Conservation (phyloP, 2,888 invertebrate genomes). For the Yponomeuta cagnagella region DNA sequence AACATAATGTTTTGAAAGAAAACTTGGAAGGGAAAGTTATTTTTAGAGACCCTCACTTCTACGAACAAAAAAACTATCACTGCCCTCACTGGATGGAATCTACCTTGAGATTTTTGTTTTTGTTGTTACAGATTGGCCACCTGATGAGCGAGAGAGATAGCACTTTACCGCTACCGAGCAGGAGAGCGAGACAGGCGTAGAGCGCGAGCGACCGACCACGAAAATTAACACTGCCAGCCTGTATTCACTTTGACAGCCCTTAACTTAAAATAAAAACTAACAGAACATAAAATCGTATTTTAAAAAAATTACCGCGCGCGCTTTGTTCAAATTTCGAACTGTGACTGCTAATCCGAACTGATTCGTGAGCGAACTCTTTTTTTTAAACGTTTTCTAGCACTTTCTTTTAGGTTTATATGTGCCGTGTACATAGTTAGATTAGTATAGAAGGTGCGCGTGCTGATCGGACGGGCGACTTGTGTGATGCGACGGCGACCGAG, state of each 20-base stretch:
- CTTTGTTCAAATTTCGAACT: not conserved
- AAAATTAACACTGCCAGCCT: slow-evolving; percentile 31
- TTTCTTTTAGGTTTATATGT: not conserved
- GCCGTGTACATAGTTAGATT: slow-evolving; percentile 2
- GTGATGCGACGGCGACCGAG: slow-evolving; percentile 62
- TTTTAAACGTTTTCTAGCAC: not conserved
- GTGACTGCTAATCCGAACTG: not conserved
- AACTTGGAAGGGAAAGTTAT: not conserved
- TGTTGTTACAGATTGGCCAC: not conserved
- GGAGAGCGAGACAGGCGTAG: slow-evolving; percentile 58
- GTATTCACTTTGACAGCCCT: not conserved
- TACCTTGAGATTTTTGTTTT: not conserved
- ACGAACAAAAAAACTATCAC: not conserved
- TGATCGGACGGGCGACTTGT: slow-evolving; percentile 28
- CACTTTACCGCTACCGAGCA: not conserved
- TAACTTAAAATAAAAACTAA: not conserved
- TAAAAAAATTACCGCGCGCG: not conserved
- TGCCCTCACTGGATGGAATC: not conserved
- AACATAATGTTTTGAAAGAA: not conserved
- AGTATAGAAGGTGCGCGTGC: slow-evolving; percentile 25
- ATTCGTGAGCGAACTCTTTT: not conserved
- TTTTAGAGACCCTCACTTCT: not conserved
- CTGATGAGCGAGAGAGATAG: not conserved
- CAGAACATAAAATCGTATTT: not conserved
- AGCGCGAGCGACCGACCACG: slow-evolving; percentile 58